Evolutionary conservation across 2,797 vertebrate species (phyloP).

Genomic region (Mallotus villosus): DNA sequence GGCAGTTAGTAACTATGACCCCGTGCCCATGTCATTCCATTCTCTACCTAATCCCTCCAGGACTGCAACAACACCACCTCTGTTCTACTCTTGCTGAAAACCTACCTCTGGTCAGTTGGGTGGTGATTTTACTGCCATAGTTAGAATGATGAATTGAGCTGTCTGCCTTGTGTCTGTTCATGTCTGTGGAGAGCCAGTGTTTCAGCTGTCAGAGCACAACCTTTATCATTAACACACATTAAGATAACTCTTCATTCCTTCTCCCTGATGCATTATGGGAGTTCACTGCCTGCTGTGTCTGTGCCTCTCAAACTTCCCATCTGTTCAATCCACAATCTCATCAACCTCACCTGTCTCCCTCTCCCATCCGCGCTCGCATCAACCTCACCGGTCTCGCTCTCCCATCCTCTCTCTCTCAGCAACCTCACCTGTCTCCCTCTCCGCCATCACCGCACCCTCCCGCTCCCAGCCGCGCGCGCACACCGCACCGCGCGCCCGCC

Average conservation of each 20-base stretch:
- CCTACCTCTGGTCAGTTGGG: not conserved
- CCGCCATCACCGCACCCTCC: no score
- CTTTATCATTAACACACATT: not conserved
- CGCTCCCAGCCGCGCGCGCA: no score
- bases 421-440: not conserved
- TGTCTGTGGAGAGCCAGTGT: not conserved
- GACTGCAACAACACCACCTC: slow-evolving; percentile 29
- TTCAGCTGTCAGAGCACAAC: not conserved
- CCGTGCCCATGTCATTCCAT: slow-evolving; percentile 25
- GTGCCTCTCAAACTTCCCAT: no score
- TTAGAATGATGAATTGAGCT: not conserved
- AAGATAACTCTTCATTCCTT: no score
- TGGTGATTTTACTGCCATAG: not conserved
- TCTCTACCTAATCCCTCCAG: slow-evolving; percentile 49
- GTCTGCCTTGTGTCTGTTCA: not conserved
- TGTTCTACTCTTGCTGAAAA: slow-evolving; percentile 39
- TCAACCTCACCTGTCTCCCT: not conserved
- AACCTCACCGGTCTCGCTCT: not conserved
- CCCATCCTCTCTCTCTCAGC: no score
- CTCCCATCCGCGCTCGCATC: not conserved
- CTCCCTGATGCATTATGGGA: no score
- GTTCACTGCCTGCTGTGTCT: no score
- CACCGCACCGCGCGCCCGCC: no score
- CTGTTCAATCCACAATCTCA: no score
- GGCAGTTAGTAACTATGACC: slow-evolving; percentile 21